Base-by-base conservation (phyloP, 2,888 invertebrate species). In the Ormia ochracea region DNA sequence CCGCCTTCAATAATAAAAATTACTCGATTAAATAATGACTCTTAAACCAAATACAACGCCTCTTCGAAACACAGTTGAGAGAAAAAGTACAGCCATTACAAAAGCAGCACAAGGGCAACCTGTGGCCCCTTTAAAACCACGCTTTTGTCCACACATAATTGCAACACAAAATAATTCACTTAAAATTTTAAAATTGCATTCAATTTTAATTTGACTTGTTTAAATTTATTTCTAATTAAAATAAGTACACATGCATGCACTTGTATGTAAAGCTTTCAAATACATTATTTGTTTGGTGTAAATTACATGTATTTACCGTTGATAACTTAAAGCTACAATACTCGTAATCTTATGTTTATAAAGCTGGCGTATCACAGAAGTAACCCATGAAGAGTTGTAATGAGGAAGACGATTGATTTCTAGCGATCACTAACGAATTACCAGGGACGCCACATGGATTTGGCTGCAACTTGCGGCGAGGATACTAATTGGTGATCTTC, bases 361-460 rank as follows among this genome's bases (percentile, higher is more conserved):
- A 80, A 80, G 80, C 80, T 61, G 54, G 56, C 63, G 31, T 80
- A 80, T 80, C 80, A 80, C 80, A 80, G 80, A 19, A 31, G 7
- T 50, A 80, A 72, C 72, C 36, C 56, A 61, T 48, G 28, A 41
- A 31, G 66, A 66, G 59, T 65, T 66, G 41, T 61, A 19, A 26
- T 41, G 45, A 54, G 80, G 80, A 80, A 80, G 80, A 80, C 80
- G 31, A 41, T 61, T 31, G 10, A 33, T 59, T 50, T n/a, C n/a
- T 23, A 43, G n/a, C 36, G 41, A 28, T 48, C 5, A 23, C 3
- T 6, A 21, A 36, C 12, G 4, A 50, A 12, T 56, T 81, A 81
- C 83, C 83, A 83, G 26, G 83, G 83, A 33, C 83, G 83, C 83
- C 83, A 83, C 61, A 78, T 56, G 21, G 52, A 2, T 41, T 43